Evolutionary conservation across 2,797 vertebrate species (phyloP).

Genomic region (Malurus splendens): DNA sequence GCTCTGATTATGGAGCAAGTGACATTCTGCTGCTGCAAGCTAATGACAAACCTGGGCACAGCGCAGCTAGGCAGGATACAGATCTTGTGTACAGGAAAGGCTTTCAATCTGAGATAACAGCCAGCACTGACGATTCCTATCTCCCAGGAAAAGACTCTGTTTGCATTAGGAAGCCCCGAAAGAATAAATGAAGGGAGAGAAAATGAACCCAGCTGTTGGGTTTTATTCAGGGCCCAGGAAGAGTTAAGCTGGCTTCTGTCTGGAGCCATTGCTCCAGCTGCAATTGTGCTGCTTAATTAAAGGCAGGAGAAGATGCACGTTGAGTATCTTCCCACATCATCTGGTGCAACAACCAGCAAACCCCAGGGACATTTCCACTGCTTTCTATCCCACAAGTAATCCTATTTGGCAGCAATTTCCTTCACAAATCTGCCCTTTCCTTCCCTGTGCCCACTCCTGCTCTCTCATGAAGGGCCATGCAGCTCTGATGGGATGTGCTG

Average conservation of each 20-base stretch:
- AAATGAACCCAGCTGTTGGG: not conserved
- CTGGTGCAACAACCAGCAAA: not conserved
- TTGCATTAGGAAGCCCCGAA: not conserved
- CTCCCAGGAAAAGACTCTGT: not conserved
- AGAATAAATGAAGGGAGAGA: conserved; percentile 3
- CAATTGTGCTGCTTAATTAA: not conserved
- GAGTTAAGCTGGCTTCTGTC: not conserved
- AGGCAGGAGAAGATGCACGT: not conserved
- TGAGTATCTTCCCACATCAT: not conserved
- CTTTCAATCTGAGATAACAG: not conserved
- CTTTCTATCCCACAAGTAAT: not conserved
- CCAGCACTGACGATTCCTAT: not conserved
- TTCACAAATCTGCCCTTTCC: not conserved
- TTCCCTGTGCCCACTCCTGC: not conserved
- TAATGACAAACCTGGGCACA: not conserved
- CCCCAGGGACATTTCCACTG: not conserved
- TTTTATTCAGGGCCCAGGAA: not conserved
- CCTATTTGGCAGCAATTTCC: not conserved
- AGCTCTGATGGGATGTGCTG: not conserved
- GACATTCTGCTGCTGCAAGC: conserved; percentile 16
- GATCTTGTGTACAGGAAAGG: not conserved
- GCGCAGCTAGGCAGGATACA: not conserved
- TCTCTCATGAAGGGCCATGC: rapidly evolving
- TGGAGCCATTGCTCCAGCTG: not conserved
- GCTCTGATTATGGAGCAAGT: not conserved